These are phyloP conservation scores for Rhinogobio ventralis DNA, from an alignment of 2,797 vertebrate species.

Conservation along the genomic window DNA sequence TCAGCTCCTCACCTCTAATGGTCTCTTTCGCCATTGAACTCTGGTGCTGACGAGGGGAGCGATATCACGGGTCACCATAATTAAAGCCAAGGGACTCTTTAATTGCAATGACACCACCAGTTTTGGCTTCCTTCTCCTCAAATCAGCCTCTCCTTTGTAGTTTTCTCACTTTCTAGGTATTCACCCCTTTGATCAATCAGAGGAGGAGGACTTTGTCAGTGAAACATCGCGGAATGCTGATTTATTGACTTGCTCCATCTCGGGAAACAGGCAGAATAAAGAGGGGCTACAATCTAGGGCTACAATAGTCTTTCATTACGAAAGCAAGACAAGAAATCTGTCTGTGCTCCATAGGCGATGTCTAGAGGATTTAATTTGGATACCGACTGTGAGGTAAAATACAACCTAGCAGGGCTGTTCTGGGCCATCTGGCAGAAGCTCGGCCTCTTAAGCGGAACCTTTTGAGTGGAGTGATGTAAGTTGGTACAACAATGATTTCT, in stretches of 20 bases:
- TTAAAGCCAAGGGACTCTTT: conserved; percentile 97
- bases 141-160: conserved; percentile 82
- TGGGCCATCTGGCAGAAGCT: conserved; percentile 79
- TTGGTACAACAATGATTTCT: conserved; percentile 90
- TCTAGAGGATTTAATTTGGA: conserved; percentile 79
- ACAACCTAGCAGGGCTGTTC: conserved; percentile 74
- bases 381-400: conserved; percentile 77
- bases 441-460: conserved; percentile 76
- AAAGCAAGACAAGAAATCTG: conserved; percentile 68
- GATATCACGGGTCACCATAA: conserved; percentile 92
- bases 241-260: conserved; percentile 63
- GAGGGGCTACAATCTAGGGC: conserved; percentile 65
- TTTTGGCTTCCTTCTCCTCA: conserved; percentile 85
- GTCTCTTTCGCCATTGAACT: conserved; percentile 90
- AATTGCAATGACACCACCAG: conserved; percentile 96
- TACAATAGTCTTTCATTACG: conserved; percentile 68
- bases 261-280: conserved; percentile 51
- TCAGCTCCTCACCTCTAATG: conserved; percentile 96
- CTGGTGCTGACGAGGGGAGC: conserved; percentile 76
- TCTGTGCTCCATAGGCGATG: conserved; percentile 72
- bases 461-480: conserved; percentile 79
- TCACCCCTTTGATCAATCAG: conserved; percentile 86
- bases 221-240: conserved; percentile 58
- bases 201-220: conserved; percentile 67
- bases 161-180: conserved; percentile 77